Evolutionary conservation across 2,888 invertebrate species (phyloP).

Genomic region (Caradrina kadenii): DNA sequence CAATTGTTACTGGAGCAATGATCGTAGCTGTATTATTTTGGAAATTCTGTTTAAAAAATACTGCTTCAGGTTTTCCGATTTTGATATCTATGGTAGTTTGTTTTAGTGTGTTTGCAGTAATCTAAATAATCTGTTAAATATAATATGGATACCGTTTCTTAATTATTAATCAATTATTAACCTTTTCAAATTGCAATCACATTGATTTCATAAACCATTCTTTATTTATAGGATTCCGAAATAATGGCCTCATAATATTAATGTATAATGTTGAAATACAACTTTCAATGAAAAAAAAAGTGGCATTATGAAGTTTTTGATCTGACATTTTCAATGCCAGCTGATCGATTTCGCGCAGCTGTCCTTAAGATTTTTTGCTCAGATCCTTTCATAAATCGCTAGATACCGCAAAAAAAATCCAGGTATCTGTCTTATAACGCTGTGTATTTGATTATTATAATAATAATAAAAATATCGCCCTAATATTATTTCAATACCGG

Average conservation of each 20-base stretch:
- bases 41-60: neutral
- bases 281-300: constrained; percentile 17
- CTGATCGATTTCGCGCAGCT: constrained; percentile 27
- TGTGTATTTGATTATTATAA: too few species aligned
- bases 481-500: too few species aligned
- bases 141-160: neutral
- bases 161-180: neutral
- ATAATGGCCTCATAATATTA: constrained; percentile 8
- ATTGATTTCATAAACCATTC: neutral
- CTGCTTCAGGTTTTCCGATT: neutral
- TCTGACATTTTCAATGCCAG: constrained; percentile 43
- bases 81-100: too few species aligned
- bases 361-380: constrained; percentile 35
- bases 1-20: constrained; percentile 37
- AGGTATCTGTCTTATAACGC: constrained; percentile 26
- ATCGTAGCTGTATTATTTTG: constrained; percentile 21
- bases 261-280: constrained; percentile 33
- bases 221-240: constrained; percentile 10
- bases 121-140: too few species aligned
- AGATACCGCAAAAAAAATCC: constrained; percentile 29
- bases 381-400: constrained; percentile 44
- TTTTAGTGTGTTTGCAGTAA: too few species aligned
- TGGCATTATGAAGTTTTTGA: constrained; percentile 11
- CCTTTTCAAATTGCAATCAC: neutral
- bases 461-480: too few species aligned